phyloP scores from a whole-genome alignment of 2,888 invertebrate genomes.

The Hemaris fuciformis region DNA sequence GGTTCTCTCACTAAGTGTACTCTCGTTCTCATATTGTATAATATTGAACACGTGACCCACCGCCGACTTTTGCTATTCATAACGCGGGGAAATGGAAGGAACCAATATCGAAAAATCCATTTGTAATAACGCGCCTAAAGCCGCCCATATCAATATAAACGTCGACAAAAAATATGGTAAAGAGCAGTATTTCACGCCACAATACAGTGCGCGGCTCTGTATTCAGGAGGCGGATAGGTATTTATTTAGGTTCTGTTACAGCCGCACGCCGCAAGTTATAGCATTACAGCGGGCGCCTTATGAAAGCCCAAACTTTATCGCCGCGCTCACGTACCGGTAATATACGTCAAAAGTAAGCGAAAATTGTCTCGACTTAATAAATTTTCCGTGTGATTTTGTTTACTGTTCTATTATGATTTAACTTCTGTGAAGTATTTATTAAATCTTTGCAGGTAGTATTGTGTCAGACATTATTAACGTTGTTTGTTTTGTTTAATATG shows the following conservation, averaged over 20 bases:
- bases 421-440: too few species aligned
- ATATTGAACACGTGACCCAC: not conserved
- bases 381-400: not conserved
- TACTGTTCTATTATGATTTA: not conserved
- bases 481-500: too few species aligned
- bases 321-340: not conserved
- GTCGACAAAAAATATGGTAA: conserved; percentile 22
- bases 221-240: conserved; percentile 45
- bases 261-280: conserved; percentile 30
- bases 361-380: not conserved
- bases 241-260: conserved; percentile 60
- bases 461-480: not conserved
- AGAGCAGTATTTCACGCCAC: conserved; percentile 21
- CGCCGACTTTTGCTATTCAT: conserved; percentile 13
- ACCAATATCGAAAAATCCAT: conserved; percentile 23
- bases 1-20: not conserved
- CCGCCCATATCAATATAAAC: conserved; percentile 24
- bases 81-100: conserved; percentile 11
- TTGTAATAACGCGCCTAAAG: conserved; percentile 22
- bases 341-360: not conserved
- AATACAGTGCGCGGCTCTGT: conserved; percentile 33
- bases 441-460: too few species aligned
- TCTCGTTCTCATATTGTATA: not conserved
- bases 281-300: conserved; percentile 20
- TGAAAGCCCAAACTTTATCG: not conserved